Base-by-base conservation (phyloP, 2,113 vertebrate genomes). In the Planiliza haematocheilus region DNA sequence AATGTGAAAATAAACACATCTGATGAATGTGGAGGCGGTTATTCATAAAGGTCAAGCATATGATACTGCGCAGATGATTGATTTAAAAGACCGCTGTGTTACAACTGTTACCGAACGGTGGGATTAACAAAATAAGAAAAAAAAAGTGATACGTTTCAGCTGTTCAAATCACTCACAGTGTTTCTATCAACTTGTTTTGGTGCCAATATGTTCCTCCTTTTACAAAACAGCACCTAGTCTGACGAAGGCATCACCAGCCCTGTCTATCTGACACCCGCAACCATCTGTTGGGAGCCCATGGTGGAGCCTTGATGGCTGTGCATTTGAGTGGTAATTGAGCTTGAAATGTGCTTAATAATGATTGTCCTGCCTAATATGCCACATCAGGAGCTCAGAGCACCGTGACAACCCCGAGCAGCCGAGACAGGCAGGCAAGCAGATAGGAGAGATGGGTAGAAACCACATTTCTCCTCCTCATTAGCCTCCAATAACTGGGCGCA, bases 1-100 rank as follows among this genome's bases (percentile, higher is more conserved):
- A 93, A 91, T 91, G 89, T 95, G 92, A 95, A 95, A 96, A 95
- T 95, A 96, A 95, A 95, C 86, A 58, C 92, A 89, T 89, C 91
- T 55, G 24, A 43, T 57, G 14, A 38, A 48, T 21, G 43, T 38
- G 43, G 24, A 51, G 59, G 38, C 92, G 66, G 92, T 90, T 93
- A 90, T 86, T 94, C 86, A 81, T 87, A 84, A 84, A 87, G 70
- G 71, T 65, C 18, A 90, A 94, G 91, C 90, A 91, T 93, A 91
- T 93, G 89, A 93, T 88, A 42, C 7, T 93, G 59, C 61, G 58
- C 30, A 45, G 43, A 52, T 65, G 30, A 71, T 37, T 48, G 49
- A 52, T 69, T 52, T 50, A 10, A 72, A 30, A 65, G 30, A 49
- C 6, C 39, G 57, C 24, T 10, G 16, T 65, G 7, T 41, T 37